Conservation (phyloP, 2,797 vertebrate species). For the Melanotaenia pygmaea region DNA sequence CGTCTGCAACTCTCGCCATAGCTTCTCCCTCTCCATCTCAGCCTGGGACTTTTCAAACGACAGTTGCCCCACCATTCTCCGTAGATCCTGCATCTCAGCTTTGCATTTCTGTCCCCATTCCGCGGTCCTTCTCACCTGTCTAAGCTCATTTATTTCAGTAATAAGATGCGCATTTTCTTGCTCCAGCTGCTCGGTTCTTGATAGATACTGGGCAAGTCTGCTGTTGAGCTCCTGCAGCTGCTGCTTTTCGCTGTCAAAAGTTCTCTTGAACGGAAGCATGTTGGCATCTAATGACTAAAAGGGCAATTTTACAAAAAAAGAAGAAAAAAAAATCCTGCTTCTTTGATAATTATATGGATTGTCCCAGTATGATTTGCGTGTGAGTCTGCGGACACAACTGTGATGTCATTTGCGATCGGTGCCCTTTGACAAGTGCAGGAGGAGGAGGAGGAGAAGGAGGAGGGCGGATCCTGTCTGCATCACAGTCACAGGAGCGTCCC, state of each 20-base stretch:
- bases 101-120: slow-evolving; percentile 69
- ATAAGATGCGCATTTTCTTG: slow-evolving; percentile 88
- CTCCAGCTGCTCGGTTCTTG: slow-evolving; percentile 90
- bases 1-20: slow-evolving; percentile 86
- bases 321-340: not conserved
- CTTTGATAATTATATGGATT: not conserved
- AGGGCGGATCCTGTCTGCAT: slow-evolving; percentile 62
- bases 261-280: slow-evolving; percentile 86
- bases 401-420: slow-evolving; percentile 63
- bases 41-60: slow-evolving; percentile 85
- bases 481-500: slow-evolving; percentile 54
- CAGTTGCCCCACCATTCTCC: slow-evolving; percentile 86
- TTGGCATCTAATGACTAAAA: slow-evolving; percentile 37
- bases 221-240: slow-evolving; percentile 92
- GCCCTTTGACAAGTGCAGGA: slow-evolving; percentile 77
- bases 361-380: slow-evolving; percentile 21
- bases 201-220: slow-evolving; percentile 88
- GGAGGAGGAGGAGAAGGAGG: slow-evolving; percentile 54
- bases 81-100: slow-evolving; percentile 84
- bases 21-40: slow-evolving; percentile 88
- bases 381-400: slow-evolving; percentile 47
- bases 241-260: slow-evolving; percentile 87
- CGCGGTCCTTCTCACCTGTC: slow-evolving; percentile 56
- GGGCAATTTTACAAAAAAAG: not conserved
- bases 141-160: slow-evolving; percentile 82